phyloP scores from a whole-genome alignment of 2,113 vertebrate species.

The Tympanuchus pallidicinctus region DNA sequence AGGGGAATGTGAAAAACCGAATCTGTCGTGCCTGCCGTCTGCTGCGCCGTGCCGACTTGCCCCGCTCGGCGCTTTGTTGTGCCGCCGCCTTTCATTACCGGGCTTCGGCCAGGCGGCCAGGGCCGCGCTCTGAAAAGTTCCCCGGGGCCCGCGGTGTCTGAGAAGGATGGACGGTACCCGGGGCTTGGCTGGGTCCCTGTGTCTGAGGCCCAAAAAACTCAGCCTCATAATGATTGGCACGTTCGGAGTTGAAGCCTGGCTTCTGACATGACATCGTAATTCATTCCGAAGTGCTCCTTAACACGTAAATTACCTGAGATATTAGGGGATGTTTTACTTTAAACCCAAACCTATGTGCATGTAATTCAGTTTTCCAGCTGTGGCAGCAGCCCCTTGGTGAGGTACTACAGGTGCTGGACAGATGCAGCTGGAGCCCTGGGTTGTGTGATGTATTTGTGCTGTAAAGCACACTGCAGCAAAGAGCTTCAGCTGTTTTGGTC shows the following conservation, averaged over 20 bases:
- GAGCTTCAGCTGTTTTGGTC: constrained; percentile 9
- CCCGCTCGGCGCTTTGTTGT: constrained; percentile 27
- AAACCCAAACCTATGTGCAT: not conserved
- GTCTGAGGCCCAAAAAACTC: constrained; percentile 67
- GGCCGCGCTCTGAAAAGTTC: constrained; percentile 51
- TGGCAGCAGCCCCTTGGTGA: not conserved
- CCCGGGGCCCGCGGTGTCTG: constrained; percentile 61
- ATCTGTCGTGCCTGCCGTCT: not conserved
- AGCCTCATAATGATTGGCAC: constrained; percentile 68
- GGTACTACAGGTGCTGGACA: not conserved
- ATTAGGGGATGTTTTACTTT: not conserved
- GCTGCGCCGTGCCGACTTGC: not conserved
- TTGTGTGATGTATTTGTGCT: constrained; percentile 1
- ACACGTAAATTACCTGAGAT: constrained; percentile 54
- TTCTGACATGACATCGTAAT: constrained; percentile 60
- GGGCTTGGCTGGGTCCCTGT: constrained; percentile 67
- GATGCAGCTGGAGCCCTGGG: not conserved
- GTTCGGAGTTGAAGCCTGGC: constrained; percentile 48
- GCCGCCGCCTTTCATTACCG: constrained; percentile 26
- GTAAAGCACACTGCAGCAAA: constrained; percentile 12
- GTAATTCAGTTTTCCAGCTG: not conserved
- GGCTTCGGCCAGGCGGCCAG: constrained; percentile 59
- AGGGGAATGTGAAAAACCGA: not conserved
- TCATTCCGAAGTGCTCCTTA: constrained; percentile 36
- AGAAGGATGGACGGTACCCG: constrained; percentile 74